Evolutionary conservation across 2,888 invertebrate genomes (phyloP).

Genomic region (Latheticus oryzae): DNA sequence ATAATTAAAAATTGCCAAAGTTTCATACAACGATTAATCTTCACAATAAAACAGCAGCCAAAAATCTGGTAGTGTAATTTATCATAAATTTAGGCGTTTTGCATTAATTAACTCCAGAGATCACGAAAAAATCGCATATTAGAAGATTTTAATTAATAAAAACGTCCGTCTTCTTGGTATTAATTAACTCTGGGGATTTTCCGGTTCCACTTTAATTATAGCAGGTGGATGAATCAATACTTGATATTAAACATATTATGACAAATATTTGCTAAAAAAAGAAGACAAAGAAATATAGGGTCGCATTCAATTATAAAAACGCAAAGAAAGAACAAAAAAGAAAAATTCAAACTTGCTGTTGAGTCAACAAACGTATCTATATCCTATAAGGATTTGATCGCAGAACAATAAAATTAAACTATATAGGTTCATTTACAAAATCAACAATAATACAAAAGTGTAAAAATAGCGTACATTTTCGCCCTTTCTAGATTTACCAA

Average conservation of each 20-base stretch:
- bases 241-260: constrained; percentile 12
- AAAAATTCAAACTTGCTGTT: constrained; percentile 6
- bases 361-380: constrained; percentile 16
- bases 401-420: constrained; percentile 12
- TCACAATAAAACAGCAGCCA: constrained; percentile 31
- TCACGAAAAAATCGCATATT: constrained; percentile 32
- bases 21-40: constrained; percentile 24
- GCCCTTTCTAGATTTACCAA: too few relatives aligned
- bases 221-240: constrained; percentile 32
- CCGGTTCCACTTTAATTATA: constrained; percentile 28
- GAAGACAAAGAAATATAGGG: constrained; percentile 3
- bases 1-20: constrained; percentile 31
- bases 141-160: constrained; percentile 35
- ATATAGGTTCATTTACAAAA: too few relatives aligned
- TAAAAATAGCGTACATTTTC: too few relatives aligned
- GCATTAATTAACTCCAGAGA: constrained; percentile 37
- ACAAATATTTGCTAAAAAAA: constrained; percentile 25
- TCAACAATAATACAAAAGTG: too few relatives aligned
- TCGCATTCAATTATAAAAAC: constrained; percentile 6
- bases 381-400: constrained; percentile 22
- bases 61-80: constrained; percentile 32
- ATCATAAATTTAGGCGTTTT: constrained; percentile 36
- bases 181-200: constrained; percentile 29
- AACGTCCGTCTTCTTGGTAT: constrained; percentile 21
- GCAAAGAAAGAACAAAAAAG: constrained; percentile 8